These are phyloP conservation scores for Philonicus albiceps DNA, from an alignment of 2,888 invertebrate species.

Conservation along the genomic window DNA sequence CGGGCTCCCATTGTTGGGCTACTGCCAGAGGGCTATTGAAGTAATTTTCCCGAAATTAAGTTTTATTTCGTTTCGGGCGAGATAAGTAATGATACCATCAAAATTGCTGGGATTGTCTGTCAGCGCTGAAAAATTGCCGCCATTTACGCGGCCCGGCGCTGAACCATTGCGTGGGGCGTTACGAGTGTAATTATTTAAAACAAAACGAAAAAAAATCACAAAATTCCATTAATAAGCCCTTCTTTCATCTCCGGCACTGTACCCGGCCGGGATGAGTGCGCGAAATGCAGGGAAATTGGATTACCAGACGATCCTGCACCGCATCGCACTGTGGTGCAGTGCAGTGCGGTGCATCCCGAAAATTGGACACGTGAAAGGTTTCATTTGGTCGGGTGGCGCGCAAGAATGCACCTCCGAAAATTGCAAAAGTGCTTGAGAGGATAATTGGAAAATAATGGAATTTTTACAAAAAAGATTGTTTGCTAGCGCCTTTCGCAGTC, in stretches of 20 bases:
- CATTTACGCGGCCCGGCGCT: background rate
- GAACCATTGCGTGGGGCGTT: background rate
- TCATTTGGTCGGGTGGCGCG: background rate
- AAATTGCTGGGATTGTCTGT: background rate
- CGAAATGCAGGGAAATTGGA: background rate
- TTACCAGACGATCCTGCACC: background rate
- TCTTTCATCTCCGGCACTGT: background rate
- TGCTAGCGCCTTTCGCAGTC: slow-evolving; percentile 15
- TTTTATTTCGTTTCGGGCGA: background rate
- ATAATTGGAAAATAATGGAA: slow-evolving; percentile 38
- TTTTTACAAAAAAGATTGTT: slow-evolving; percentile 5
- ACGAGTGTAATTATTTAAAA: background rate
- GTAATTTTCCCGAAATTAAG: background rate
- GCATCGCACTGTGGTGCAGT: background rate
- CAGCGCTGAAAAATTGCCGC: background rate
- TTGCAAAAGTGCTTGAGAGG: slow-evolving; percentile 33
- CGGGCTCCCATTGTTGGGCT: background rate
- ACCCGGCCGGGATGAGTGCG: background rate
- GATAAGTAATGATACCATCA: background rate
- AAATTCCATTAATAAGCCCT: background rate
- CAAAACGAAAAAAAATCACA: background rate
- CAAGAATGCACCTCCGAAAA: background rate
- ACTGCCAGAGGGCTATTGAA: background rate
- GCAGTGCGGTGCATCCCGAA: background rate
- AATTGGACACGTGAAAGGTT: slow-evolving; percentile 28